Conservation (phyloP, 2,113 vertebrate genomes). For the Lamprotornis superbus region DNA sequence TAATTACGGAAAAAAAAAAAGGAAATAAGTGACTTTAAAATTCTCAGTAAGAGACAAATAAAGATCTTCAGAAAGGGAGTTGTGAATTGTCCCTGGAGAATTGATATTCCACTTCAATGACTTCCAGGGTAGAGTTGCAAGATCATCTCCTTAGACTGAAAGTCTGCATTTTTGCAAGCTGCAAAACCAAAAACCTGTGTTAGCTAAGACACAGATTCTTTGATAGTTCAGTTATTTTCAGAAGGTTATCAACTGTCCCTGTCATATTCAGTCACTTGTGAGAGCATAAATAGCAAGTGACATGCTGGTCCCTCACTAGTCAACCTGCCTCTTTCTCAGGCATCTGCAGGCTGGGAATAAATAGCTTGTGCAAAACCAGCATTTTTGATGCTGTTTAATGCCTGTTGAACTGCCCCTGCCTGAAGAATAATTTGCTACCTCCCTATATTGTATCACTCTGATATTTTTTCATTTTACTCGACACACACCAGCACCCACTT, state of each 20-base stretch:
- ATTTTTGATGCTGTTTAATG: neutral
- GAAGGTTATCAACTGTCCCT: constrained; percentile 28
- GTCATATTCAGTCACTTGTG: neutral
- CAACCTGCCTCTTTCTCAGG: neutral
- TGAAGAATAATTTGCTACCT: neutral
- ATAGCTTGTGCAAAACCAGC: neutral
- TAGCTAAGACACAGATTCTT: neutral
- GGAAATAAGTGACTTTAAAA: neutral
- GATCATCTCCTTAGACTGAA: neutral
- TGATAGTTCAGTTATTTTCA: constrained; percentile 28
- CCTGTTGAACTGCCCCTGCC: neutral
- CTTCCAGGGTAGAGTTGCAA: neutral
- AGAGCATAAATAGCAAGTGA: constrained; percentile 25
- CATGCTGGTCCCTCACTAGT: neutral
- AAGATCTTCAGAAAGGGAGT: neutral
- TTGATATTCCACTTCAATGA: neutral
- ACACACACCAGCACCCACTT: neutral
- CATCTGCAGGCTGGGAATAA: constrained; percentile 9
- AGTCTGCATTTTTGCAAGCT: constrained; percentile 2
- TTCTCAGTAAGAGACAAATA: neutral
- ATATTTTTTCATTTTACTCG: neutral
- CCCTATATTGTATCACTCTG: neutral
- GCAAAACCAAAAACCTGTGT: neutral
- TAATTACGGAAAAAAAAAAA: neutral
- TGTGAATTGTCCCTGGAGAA: neutral